Base-by-base conservation (phyloP, 2,797 vertebrate species). In the Pteronotus mesoamericanus region DNA sequence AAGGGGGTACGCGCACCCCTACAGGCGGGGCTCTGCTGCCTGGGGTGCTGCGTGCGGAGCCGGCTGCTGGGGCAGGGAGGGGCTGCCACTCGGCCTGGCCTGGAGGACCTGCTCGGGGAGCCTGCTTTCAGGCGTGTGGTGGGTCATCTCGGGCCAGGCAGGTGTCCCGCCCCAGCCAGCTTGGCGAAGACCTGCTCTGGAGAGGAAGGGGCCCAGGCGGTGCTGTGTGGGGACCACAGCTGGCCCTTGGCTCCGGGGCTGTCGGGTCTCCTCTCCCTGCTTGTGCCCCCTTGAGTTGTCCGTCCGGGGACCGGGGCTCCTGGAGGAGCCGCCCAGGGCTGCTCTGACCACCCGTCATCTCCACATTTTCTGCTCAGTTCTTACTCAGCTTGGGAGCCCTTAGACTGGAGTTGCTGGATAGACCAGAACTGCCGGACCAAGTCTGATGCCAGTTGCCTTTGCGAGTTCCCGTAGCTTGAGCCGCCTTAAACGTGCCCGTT, bases 201-300 rank as follows among this genome's bases (percentile, higher is more conserved):
- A 11, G 92, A 80, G 87, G 84, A 78, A 57, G 59, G 79, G 97
- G 29, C 80, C 96, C 18, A 18, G 12, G 92, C 75, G 32, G 66
- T 64, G 19, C 3, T 6, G 5, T 57, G 37, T 48, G 72, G 80
- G 79, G 78, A 94, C 87, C 87, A 26, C 96, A 86, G 85, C 10
- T 1, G 4, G 83, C 64, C 87, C 15, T 79, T 34, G 39, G 34
- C 44, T 46, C 84, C 48, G 32, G 16, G 46, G 79, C 68, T 46
- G n/a, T 78, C 82, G 71, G 83, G 55, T 48, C 44, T 77, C 72
- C 57, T 29, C 29, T 44, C 93, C 44, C 16, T 39, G 5, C 48
- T 79, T 83, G 59, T 72, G 32, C 44, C 93, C 42, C 97, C 39
- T 34, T 8, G 6, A 42, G 39, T 32, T 95, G 83, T 68, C 86